A percentile compares a stretch with the other conserved stretches of the same genome.
Conservation (phyloP, 2,888 invertebrate species). For the Scaptomyza tumidula region DNA sequence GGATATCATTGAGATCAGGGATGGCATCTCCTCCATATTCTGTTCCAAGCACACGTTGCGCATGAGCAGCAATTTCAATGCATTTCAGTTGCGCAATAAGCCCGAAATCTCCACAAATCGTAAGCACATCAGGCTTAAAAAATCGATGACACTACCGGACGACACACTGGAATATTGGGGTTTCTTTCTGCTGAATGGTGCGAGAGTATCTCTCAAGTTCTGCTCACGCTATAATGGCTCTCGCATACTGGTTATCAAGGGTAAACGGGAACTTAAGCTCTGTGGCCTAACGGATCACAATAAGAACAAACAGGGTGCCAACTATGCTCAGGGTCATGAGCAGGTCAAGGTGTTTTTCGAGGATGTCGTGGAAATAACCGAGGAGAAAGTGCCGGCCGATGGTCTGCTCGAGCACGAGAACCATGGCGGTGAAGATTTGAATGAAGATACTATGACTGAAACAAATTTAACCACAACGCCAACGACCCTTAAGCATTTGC, state of each 20-base stretch:
- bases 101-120: slow-evolving; percentile 89
- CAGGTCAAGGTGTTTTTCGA: slow-evolving; percentile 87
- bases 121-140: slow-evolving; percentile 91
- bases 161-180: slow-evolving; percentile 96
- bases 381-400: slow-evolving; percentile 65
- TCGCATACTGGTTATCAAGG: slow-evolving; percentile 92
- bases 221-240: slow-evolving; percentile 93
- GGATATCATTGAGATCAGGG: slow-evolving; percentile 92
- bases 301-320: slow-evolving; percentile 87
- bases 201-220: slow-evolving; percentile 90
- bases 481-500: slow-evolving; percentile 17
- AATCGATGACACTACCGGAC: slow-evolving; percentile 92
- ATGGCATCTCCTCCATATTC: slow-evolving; percentile 93
- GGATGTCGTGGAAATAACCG: slow-evolving; percentile 85
- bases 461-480: slow-evolving; percentile 4
- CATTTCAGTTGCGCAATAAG: slow-evolving; percentile 89
- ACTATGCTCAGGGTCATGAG: slow-evolving; percentile 84
- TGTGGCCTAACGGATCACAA: slow-evolving; percentile 91
- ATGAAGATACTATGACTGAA: slow-evolving; percentile 53
- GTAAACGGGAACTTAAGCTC: slow-evolving; percentile 90
- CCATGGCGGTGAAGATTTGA: slow-evolving; percentile 81
- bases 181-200: slow-evolving; percentile 92
- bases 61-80: slow-evolving; percentile 90
- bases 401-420: slow-evolving; percentile 80
- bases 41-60: slow-evolving; percentile 91